phyloP scores from a whole-genome alignment of 2,888 invertebrate species.

The Choristoneura rosaceana region DNA sequence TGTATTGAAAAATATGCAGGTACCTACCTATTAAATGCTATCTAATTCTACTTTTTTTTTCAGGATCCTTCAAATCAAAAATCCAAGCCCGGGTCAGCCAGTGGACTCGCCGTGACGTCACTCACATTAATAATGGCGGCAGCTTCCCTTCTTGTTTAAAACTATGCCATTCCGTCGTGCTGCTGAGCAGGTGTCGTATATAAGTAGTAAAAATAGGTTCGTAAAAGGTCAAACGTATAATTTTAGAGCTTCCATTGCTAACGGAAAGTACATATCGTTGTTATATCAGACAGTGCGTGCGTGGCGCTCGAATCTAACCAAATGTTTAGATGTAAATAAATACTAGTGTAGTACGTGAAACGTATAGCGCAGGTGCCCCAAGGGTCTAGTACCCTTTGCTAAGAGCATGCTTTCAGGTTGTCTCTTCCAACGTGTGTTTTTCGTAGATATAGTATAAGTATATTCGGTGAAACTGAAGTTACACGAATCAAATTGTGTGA shows the following conservation, averaged over 20 bases:
- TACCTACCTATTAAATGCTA: no score
- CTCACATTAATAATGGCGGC: conserved; percentile 48
- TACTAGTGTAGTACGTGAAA: conserved; percentile 34
- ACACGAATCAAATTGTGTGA: neutral
- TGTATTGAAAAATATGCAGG: no score
- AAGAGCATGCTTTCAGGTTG: neutral
- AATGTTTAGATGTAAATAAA: conserved; percentile 39
- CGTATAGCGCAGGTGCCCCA: conserved; percentile 22
- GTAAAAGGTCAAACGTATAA: neutral
- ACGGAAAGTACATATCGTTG: conserved; percentile 38
- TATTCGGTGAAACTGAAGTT: neutral
- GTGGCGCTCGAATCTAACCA: conserved; percentile 41
- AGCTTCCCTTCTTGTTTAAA: conserved; percentile 26
- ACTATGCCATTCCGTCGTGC: conserved; percentile 1
- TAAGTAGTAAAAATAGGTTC: conserved; percentile 16
- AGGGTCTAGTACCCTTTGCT: conserved; percentile 2
- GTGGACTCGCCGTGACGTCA: conserved; percentile 47
- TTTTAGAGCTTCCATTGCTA: conserved; percentile 32
- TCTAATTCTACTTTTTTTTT: neutral
- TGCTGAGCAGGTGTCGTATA: neutral
- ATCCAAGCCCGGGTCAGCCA: conserved; percentile 43
- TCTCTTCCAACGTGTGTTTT: neutral
- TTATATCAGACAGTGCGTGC: conserved; percentile 18
- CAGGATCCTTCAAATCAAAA: conserved; percentile 26
- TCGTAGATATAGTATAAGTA: neutral